Percentiles rank a stretch among this genome's conserved stretches.
Conservation (phyloP, 2,888 invertebrate species). For the Zonitis immaculata region DNA sequence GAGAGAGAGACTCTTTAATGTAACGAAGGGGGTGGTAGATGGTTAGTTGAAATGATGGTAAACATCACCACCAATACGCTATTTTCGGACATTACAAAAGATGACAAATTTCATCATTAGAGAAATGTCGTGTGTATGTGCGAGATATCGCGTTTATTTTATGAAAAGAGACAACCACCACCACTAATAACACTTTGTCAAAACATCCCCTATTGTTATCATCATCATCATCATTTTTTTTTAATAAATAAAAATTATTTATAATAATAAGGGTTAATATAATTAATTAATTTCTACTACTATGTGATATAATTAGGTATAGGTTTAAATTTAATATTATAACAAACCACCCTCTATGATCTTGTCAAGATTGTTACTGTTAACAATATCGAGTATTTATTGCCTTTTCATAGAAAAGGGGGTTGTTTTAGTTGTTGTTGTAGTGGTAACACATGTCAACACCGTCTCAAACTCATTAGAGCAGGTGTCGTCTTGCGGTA, state of each 20-base stretch:
- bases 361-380: background rate
- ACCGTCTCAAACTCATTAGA: conserved; percentile 15
- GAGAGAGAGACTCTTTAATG: background rate
- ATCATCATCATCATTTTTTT: background rate
- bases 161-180: conserved; percentile 20
- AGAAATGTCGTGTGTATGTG: conserved; percentile 37
- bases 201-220: conserved; percentile 3
- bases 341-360: no score
- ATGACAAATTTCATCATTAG: conserved; percentile 43
- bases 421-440: background rate
- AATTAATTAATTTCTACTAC: no score
- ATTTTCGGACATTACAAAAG: conserved; percentile 35
- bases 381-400: conserved; percentile 12
- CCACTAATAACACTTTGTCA: conserved; percentile 33
- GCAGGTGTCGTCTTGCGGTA: conserved; percentile 15
- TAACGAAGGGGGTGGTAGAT: background rate
- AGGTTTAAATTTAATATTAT: background rate
- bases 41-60: background rate
- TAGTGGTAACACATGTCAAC: conserved; percentile 14
- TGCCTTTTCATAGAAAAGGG: background rate
- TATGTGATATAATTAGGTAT: no score
- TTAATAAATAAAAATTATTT: no score
- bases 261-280: no score
- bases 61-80: conserved; percentile 42
- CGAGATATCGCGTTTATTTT: conserved; percentile 32